A percentile compares a stretch with the other conserved stretches of the same genome.
These are phyloP conservation scores for Gopherus flavomarginatus DNA, from an alignment of 2,113 vertebrate species.

Conservation along the genomic window DNA sequence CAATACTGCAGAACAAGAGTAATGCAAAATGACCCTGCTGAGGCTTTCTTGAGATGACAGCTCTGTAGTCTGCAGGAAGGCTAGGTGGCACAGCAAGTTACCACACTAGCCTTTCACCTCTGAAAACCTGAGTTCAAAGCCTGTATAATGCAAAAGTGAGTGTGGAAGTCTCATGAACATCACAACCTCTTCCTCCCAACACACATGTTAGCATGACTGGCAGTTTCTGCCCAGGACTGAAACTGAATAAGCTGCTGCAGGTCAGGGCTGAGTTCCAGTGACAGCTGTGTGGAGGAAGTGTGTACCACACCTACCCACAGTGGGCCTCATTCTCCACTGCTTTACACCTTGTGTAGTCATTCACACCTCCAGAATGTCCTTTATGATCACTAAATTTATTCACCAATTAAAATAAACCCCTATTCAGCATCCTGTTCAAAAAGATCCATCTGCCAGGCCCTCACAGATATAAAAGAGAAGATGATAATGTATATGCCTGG, in stretches of 20 bases:
- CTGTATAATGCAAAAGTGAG: neutral
- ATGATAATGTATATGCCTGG: neutral
- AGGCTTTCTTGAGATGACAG: conserved; percentile 31
- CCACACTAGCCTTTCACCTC: neutral
- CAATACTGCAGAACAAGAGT: neutral
- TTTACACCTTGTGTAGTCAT: neutral
- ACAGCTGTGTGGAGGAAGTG: neutral
- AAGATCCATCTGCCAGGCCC: neutral
- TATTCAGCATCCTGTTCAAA: conserved; percentile 37
- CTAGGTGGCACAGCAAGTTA: fast-evolving
- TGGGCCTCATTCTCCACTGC: conserved; percentile 15
- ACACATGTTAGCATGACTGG: neutral
- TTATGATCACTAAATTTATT: neutral
- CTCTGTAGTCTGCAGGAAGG: neutral
- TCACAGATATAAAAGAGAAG: conserved; percentile 21
- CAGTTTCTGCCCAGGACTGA: conserved; percentile 14
- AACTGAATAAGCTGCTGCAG: neutral
- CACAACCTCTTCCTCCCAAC: neutral
- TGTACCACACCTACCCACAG: neutral
- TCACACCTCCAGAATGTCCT: neutral
- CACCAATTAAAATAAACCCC: conserved; percentile 42
- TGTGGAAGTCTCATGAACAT: neutral
- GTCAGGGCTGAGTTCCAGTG: fast-evolving
- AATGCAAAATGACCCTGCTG: neutral
- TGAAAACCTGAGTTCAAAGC: neutral